Evolutionary conservation across 2,888 invertebrate genomes (phyloP).

Genomic region (Zeuzera pyrina): DNA sequence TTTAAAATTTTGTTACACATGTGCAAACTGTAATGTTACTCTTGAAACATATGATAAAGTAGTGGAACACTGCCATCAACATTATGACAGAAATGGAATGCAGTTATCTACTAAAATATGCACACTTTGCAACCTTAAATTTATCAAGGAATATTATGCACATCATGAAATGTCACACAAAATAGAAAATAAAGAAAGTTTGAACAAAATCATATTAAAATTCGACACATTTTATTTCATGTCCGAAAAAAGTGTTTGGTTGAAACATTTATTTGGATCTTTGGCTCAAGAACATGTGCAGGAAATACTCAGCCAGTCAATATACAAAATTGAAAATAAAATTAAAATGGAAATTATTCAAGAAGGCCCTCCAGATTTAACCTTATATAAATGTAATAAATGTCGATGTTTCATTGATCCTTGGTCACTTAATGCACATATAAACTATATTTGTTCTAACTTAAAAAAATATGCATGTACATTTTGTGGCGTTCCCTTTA

Average conservation of each 20-base stretch:
- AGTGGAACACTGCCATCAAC: constrained; percentile 46
- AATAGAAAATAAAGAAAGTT: no score
- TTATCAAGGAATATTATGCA: constrained; percentile 22
- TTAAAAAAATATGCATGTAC: constrained; percentile 32
- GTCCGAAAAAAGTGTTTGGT: constrained; percentile 34
- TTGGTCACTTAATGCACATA: constrained; percentile 28
- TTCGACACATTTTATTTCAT: constrained; percentile 43
- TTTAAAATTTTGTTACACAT: no score
- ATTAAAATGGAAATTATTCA: constrained; percentile 41
- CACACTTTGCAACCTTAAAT: constrained; percentile 25
- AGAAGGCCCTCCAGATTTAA: constrained; percentile 27
- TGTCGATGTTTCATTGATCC: constrained; percentile 36
- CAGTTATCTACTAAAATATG: constrained; percentile 20
- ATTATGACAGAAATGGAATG: constrained; percentile 23
- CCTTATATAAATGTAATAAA: constrained; percentile 41
- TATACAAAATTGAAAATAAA: constrained; percentile 42
- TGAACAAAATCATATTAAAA: constrained; percentile 16
- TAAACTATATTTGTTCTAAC: constrained; percentile 24
- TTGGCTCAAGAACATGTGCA: constrained; percentile 20
- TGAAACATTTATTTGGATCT: constrained; percentile 35
- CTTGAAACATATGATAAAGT: constrained; percentile 40
- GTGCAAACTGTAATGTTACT: constrained; percentile 33
- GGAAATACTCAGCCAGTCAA: constrained; percentile 30
- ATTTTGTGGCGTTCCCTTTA: constrained; percentile 34
- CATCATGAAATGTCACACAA: constrained; percentile 29